These are phyloP conservation scores for Gobius niger DNA, from an alignment of 2,113 vertebrate species.

Conservation along the genomic window DNA sequence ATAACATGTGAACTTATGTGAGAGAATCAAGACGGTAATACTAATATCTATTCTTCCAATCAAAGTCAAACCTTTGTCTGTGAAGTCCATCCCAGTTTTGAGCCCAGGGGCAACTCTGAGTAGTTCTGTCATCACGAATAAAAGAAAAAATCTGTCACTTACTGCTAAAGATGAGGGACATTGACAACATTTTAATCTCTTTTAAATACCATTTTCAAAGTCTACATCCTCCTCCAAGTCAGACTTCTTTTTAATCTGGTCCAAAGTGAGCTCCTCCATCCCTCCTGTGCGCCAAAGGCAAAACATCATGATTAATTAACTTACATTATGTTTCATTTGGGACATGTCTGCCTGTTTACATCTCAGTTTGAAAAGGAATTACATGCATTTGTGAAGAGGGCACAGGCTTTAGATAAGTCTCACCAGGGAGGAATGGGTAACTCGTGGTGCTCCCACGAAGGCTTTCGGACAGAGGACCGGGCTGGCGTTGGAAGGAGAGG, in stretches of 20 bases:
- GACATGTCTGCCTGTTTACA: background rate
- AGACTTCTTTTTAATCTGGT: conserved; percentile 79
- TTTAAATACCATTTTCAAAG: conserved; percentile 82
- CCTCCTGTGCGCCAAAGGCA: conserved; percentile 71
- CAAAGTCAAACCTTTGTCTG: conserved; percentile 72
- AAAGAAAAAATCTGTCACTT: background rate
- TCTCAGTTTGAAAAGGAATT: background rate
- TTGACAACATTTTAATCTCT: background rate
- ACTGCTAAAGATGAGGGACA: background rate
- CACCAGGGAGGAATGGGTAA: conserved; percentile 88
- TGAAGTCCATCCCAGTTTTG: conserved; percentile 85
- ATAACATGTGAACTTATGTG: no score
- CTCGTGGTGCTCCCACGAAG: conserved; percentile 87
- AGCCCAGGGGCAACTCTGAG: conserved; percentile 83
- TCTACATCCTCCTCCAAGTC: conserved; percentile 84
- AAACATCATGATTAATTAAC: conserved; percentile 7
- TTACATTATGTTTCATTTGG: background rate
- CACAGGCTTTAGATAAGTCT: background rate
- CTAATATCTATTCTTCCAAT: background rate
- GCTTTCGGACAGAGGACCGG: conserved; percentile 82
- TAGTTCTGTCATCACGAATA: conserved; percentile 72
- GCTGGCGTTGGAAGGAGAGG: conserved; percentile 85
- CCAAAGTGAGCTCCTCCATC: conserved; percentile 88
- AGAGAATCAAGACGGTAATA: no score
- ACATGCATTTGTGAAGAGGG: background rate